phyloP scores from a whole-genome alignment of 1,140 invertebrate genomes.

The Goniozus legneri region DNA sequence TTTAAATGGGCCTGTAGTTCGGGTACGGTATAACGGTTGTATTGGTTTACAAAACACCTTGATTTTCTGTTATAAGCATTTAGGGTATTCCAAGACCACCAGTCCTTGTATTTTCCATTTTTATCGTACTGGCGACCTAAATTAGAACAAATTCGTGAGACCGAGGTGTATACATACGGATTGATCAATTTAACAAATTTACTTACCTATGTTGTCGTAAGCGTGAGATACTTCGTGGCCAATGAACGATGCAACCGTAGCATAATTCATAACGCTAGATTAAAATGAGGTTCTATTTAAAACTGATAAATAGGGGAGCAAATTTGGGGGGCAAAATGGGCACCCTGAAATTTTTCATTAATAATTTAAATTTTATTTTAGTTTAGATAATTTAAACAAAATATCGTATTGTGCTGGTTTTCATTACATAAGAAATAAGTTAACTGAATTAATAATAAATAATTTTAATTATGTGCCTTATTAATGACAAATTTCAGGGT shows the following conservation, averaged over 20 bases:
- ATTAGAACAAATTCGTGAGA: neutral
- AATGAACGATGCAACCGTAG: constrained; percentile 43
- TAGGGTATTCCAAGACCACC: constrained; percentile 1
- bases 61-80: constrained; percentile 5
- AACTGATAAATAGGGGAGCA: neutral
- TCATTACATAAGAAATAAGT: no score
- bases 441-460: no score
- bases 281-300: neutral
- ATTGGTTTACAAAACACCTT: constrained; percentile 13
- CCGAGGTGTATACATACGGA: neutral
- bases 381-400: no score
- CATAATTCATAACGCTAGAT: constrained; percentile 44
- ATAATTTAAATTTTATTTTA: no score
- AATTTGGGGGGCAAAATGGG: no score
- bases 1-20: neutral
- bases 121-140: constrained; percentile 2
- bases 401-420: no score
- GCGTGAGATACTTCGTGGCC: constrained; percentile 52
- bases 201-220: constrained; percentile 45
- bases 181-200: neutral
- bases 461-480: no score
- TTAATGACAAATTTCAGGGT: no score
- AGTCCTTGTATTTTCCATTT: constrained; percentile 2
- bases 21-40: constrained; percentile 19
- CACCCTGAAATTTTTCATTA: neutral